Conservation (phyloP, 2,113 vertebrate species). For the Myiagra hebetior region DNA sequence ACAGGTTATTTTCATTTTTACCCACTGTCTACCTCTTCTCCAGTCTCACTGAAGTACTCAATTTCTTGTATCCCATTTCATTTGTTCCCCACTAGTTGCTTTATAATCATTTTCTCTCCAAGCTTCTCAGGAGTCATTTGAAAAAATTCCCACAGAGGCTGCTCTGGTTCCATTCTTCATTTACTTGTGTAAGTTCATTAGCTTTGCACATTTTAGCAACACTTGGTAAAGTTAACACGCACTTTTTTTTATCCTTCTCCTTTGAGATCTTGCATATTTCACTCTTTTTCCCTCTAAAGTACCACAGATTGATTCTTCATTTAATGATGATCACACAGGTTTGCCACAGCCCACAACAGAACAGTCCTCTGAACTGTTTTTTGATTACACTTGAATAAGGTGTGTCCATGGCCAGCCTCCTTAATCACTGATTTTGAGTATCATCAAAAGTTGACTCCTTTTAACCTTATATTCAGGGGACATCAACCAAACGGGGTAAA, state of each 20-base stretch:
- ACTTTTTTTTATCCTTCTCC: not conserved
- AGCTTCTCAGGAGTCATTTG: not conserved
- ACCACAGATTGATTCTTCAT: not conserved
- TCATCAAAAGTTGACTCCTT: not conserved
- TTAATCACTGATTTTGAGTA: not conserved
- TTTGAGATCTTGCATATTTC: not conserved
- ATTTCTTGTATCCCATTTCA: not conserved
- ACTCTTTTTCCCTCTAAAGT: not conserved
- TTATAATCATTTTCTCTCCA: not conserved
- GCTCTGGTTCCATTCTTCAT: not conserved
- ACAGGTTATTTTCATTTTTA: not conserved
- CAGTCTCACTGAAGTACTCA: not conserved
- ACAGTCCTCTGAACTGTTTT: not conserved
- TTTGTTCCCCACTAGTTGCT: not conserved
- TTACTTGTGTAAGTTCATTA: not conserved
- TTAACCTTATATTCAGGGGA: not conserved
- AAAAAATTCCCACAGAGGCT: not conserved
- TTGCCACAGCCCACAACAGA: not conserved
- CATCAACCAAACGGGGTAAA: not conserved
- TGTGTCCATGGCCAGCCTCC: not conserved
- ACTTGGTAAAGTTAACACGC: not conserved
- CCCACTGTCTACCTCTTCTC: not conserved
- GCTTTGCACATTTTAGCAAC: not conserved
- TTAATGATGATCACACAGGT: not conserved
- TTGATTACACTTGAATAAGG: not conserved